Conservation (phyloP, 2,797 vertebrate genomes). For the Falco novaeseelandiae region DNA sequence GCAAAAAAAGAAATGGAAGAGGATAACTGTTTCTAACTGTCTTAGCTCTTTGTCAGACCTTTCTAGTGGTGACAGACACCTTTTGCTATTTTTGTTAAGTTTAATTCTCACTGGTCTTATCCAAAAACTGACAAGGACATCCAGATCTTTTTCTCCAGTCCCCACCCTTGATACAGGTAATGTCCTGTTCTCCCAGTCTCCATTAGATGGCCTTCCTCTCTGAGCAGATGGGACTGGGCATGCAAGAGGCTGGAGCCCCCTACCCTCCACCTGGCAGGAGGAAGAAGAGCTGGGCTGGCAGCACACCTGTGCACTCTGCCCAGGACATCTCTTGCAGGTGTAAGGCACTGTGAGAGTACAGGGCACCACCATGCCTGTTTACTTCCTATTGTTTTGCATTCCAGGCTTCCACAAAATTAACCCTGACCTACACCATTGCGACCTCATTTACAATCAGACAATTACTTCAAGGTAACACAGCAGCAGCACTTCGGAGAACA, state of each 20-base stretch:
- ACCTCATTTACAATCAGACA: background rate
- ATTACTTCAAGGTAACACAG: background rate
- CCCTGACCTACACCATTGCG: background rate
- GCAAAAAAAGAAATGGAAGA: background rate
- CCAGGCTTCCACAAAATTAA: background rate
- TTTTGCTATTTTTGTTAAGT: background rate
- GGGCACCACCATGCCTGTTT: background rate
- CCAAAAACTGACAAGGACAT: background rate
- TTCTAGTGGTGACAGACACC: background rate
- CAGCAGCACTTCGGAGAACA: background rate
- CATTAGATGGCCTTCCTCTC: background rate
- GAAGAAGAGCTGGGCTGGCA: background rate
- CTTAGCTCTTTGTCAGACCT: background rate
- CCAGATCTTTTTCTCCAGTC: background rate
- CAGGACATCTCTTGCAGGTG: background rate
- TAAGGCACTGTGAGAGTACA: background rate
- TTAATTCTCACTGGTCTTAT: background rate
- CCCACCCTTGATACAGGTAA: background rate
- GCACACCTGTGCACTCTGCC: background rate
- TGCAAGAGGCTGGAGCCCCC: background rate
- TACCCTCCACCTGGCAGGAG: background rate
- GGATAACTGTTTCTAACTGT: background rate
- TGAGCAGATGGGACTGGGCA: background rate
- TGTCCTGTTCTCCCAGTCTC: background rate
- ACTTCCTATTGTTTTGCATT: background rate